Base-by-base conservation (phyloP, 2,888 invertebrate genomes). In the Steinernema carpocapsae region DNA sequence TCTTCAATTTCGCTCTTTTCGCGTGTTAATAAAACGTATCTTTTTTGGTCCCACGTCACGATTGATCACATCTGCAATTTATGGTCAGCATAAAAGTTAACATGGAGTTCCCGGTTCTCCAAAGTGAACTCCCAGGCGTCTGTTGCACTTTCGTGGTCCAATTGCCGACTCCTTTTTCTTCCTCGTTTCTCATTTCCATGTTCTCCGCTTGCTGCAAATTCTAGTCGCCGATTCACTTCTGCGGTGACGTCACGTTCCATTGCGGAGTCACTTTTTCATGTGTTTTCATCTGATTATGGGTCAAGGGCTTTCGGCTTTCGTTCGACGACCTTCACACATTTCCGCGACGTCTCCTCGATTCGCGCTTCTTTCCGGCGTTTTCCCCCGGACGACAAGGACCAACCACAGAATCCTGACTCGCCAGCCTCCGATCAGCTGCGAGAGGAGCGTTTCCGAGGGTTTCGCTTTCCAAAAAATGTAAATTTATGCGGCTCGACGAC, bases 271-370 rank as follows among this genome's bases (percentile, higher is more conserved):
- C 64, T 64, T 64, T 64, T 64, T 64, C 64, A 29, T 1, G 26
- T 64, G 64, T 64, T 64, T 64, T 64, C 64, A 17, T 17, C 64
- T 64, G 64, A 64, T 64, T 64, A 64, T 64, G 64, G 64, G 64
- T 64, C 64, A 64, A 64, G 64, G 64, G 64, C 64, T 64, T 64
- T 64, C 64, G 64, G 64, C 64, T 64, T 64, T 64, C 64, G 26
- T 64, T 26, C 64, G 64, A 64, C 64, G 64, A 64, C 64, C 64
- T 64, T 64, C 64, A 64, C 64, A 64, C 64, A 64, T 64, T 64
- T 64, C 64, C 64, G 64, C 64, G 64, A 64, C 22, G 64, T 32
- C 64, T 64, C 64, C 48, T 17, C 48, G 48, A 48, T 48, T 19
- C 48, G 37, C 37, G 37, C 48, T 48, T 48, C 48, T 48, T 48